Base-by-base conservation (phyloP, 2,113 vertebrate species). In the Sylvia atricapilla region DNA sequence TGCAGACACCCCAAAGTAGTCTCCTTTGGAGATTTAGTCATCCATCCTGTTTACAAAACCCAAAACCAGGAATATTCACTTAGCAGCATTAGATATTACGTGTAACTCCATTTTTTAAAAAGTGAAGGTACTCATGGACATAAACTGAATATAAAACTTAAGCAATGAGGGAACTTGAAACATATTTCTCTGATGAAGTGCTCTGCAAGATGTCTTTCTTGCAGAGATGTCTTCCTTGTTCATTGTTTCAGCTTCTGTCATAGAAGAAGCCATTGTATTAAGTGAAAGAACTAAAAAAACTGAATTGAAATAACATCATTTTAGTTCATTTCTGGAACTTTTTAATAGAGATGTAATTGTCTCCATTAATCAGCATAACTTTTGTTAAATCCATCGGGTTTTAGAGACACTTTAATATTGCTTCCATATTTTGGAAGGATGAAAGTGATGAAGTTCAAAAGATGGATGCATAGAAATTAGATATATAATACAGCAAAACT, bases 351-450 rank as follows among this genome's bases (percentile, higher is more conserved):
- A 43, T 58, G 16, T 84, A 92, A 86, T 90, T 90, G 73, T 88
- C 91, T 83, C 52, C 64, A 86, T 88, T 93, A 85, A 87, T 93
- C 84, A 93, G 43, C n/a, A 33, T 68, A 91, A 55, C 41, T 95
- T 85, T 67, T 76, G 46, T 78, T 78, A 97, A 93, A 95, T 86
- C 85, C 83, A 44, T 33, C 0, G 62, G 43, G 88, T 37, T 92
- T 93, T 55, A 50, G 39, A 84, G 83, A 70, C 76, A 85, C 10
- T 90, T 87, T 52, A 90, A 39, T 77, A 52, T 73, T 79, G 47
- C 49, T 62, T 77, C 33, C 18, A 23, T 83, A 80, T 78, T 93
- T 84, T 75, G 70, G 72, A 93, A 86, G 16, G 39, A 89, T 82
- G 78, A 84, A 78, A 94, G 72, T 47, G 28, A 44, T 82, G 13